Conservation (phyloP, 2,797 vertebrate genomes). For the Pangasius krempfi region DNA sequence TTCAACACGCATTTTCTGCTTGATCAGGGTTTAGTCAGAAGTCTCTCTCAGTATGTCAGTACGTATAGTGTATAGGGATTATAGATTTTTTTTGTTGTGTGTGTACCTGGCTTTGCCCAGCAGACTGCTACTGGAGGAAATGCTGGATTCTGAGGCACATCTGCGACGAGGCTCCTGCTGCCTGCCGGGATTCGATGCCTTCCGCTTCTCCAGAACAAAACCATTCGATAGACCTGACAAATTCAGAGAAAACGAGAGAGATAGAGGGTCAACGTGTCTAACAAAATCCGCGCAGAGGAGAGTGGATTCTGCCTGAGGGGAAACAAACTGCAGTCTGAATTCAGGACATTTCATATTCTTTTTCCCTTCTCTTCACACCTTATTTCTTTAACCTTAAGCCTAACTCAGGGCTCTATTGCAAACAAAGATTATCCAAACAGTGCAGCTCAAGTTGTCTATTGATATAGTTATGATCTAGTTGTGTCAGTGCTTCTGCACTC, state of each 20-base stretch:
- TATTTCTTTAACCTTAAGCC: conserved; percentile 12
- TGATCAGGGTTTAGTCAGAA: neutral
- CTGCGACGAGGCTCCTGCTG: conserved; percentile 85
- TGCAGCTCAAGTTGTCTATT: conserved; percentile 14
- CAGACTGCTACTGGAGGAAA: conserved; percentile 91
- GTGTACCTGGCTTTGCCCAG: conserved; percentile 86
- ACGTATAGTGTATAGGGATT: neutral
- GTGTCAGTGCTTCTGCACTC: neutral
- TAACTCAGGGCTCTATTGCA: neutral
- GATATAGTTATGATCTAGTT: conserved; percentile 7
- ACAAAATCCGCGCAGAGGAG: conserved; percentile 20
- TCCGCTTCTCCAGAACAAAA: conserved; percentile 80
- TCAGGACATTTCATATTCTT: neutral
- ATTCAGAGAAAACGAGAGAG: neutral
- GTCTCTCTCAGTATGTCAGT: neutral
- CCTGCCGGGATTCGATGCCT: conserved; percentile 75
- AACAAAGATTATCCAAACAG: conserved; percentile 12
- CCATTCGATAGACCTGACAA: conserved; percentile 85
- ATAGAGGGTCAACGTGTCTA: conserved; percentile 22
- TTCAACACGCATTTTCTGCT: neutral
- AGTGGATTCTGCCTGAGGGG: conserved; percentile 31
- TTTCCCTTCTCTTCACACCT: conserved; percentile 6
- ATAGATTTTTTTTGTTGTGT: neutral
- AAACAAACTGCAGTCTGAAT: conserved; percentile 31
- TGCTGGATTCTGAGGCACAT: conserved; percentile 96